phyloP scores from a whole-genome alignment of 2,888 invertebrate genomes.

The Slavum lentiscoides region DNA sequence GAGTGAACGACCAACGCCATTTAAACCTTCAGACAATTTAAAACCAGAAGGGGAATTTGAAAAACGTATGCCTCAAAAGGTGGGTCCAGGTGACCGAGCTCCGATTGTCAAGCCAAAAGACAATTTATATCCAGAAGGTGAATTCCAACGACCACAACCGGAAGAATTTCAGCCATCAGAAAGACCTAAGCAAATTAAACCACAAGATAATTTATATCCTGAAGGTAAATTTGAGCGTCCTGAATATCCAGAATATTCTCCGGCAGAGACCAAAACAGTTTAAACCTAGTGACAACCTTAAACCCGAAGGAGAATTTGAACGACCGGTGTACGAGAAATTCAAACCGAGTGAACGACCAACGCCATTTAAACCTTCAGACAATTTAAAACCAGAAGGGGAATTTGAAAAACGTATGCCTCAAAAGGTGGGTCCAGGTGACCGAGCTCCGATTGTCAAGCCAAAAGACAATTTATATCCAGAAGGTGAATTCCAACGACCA shows the following conservation, averaged over 20 bases:
- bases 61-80: constrained; percentile 59
- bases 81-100: constrained; percentile 55
- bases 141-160: constrained; percentile 60
- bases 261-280: constrained; percentile 60
- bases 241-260: constrained; percentile 42
- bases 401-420: constrained; percentile 59
- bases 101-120: constrained; percentile 59
- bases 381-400: constrained; percentile 62
- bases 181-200: constrained; percentile 62
- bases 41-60: constrained; percentile 58
- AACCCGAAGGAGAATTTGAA: constrained; percentile 62
- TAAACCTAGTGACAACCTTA: constrained; percentile 60
- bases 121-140: constrained; percentile 62
- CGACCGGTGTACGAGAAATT: constrained; percentile 59
- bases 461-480: constrained; percentile 62
- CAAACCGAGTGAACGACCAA: constrained; percentile 61
- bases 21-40: constrained; percentile 68
- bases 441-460: constrained; percentile 61
- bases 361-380: constrained; percentile 60
- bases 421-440: constrained; percentile 60
- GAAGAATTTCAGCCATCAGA: constrained; percentile 64
- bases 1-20: constrained; percentile 68
- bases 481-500: constrained; percentile 59
- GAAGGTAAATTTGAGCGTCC: constrained; percentile 66
- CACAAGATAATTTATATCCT: constrained; percentile 63